These are phyloP conservation scores for Pituophis catenifer DNA, from an alignment of 2,113 vertebrate genomes.

Conservation along the genomic window DNA sequence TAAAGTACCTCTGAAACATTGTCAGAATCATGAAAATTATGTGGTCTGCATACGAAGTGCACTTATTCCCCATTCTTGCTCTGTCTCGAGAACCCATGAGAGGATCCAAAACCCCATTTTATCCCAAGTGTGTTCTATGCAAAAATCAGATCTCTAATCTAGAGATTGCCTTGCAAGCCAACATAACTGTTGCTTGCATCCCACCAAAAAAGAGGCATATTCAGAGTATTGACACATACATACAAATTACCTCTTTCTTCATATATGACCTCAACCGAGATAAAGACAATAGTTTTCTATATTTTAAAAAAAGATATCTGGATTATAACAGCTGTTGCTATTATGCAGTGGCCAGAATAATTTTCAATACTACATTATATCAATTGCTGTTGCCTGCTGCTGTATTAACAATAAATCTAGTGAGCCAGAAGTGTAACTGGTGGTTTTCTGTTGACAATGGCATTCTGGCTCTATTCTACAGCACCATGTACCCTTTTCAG, in stretches of 20 bases:
- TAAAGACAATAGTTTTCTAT: conserved; percentile 14
- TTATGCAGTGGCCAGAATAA: conserved; percentile 50
- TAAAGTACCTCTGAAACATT: not conserved
- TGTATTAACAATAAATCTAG: conserved; percentile 54
- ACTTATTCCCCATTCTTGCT: not conserved
- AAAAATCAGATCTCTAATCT: not conserved
- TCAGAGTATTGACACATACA: not conserved
- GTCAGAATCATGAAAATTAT: not conserved
- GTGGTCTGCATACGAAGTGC: not conserved
- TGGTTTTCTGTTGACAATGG: conserved; percentile 55
- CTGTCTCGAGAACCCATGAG: not conserved
- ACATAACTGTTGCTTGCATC: not conserved
- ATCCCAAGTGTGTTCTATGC: not conserved
- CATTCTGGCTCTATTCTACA: conserved; percentile 36
- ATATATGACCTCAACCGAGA: conserved; percentile 36
- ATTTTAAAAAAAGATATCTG: conserved; percentile 60
- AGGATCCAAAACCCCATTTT: not conserved
- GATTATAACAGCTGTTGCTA: conserved; percentile 49
- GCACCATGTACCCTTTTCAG: conserved; percentile 35
- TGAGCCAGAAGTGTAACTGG: conserved; percentile 59
- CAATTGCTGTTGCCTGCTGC: conserved; percentile 58
- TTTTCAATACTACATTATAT: conserved; percentile 63
- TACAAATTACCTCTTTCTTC: conserved; percentile 47
- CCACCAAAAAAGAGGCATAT: not conserved
- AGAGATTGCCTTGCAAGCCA: not conserved